Evolutionary conservation across 2,113 vertebrate genomes (phyloP), one percentile per base, ranked within the genome.

Genomic region (Andinoacara biseriatus): DNA sequence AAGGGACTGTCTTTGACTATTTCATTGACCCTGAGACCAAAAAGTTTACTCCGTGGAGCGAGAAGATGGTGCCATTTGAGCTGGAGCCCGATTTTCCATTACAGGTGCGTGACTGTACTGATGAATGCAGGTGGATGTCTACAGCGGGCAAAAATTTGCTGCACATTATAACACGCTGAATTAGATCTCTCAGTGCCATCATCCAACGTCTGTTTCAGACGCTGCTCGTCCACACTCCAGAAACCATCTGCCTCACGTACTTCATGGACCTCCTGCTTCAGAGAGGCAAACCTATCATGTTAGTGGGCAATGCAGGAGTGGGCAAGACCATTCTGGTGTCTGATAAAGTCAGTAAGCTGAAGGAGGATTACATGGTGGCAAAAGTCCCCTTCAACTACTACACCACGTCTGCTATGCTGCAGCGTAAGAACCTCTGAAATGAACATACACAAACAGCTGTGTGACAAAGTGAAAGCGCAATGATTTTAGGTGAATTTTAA

Each of bases 1-100:
- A 94, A 89, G 96, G 96, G 76, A 95, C 95, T 5, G 95, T 97
- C 87, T 98, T 98, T 92, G 96, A 98, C 95, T 97, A 97, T 87
- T 96, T 94, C 81, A 93, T 97, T 67, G 93, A 96, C 91, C 87
- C 94, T n/a, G 95, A 95, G 76, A 95, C 91, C 58, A 96, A 96
- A 85, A 97, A 95, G 86, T 96, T 97, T 89, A 95, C 91, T 57
- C 93, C 93, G 35, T 94, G 92, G 94, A 95, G 91, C n/a, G 95
- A 96, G 90, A 95, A 94, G 89, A 90, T 92, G 88, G 56, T 90
- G 78, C 83, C 79, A 10, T 95, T 95, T 92, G 95, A 96, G 90
- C 92, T 93, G 83, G 94, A 96, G 79, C 88, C 94, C 13, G 95
- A 96, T 87, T 88, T 92, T 79, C 89, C 93, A 69, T 80, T 97